These are phyloP conservation scores for Hemiprocne comata DNA, from an alignment of 2,113 vertebrate genomes.

Conservation along the genomic window DNA sequence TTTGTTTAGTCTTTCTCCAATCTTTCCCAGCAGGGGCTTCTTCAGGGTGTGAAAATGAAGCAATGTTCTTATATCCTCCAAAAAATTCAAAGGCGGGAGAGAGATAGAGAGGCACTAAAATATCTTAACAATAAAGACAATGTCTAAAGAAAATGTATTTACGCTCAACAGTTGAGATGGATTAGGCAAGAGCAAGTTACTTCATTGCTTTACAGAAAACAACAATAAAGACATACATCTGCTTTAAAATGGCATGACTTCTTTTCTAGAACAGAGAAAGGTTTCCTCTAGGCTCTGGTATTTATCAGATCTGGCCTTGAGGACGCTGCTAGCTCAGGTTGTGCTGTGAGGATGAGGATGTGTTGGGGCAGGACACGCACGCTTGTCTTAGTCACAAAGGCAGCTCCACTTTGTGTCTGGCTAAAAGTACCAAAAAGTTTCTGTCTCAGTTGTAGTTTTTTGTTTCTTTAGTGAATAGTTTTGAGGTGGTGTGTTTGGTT, in stretches of 20 bases:
- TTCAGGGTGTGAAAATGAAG: not conserved
- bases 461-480: not conserved
- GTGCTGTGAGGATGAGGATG: not conserved
- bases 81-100: not conserved
- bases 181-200: not conserved
- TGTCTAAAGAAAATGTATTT: conserved; percentile 39
- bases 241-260: not conserved
- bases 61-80: not conserved
- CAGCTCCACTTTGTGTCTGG: not conserved
- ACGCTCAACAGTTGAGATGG: not conserved
- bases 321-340: not conserved
- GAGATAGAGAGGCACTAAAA: not conserved
- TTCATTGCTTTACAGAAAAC: conserved; percentile 49
- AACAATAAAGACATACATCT: conserved; percentile 31
- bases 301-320: not conserved
- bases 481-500: not conserved
- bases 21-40: not conserved
- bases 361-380: not conserved
- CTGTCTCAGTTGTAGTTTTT: not conserved
- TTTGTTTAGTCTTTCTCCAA: not conserved
- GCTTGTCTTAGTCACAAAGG: not conserved
- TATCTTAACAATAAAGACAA: not conserved
- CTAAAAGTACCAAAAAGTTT: not conserved
- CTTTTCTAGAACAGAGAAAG: not conserved
- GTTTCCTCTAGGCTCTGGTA: not conserved